Evolutionary conservation across 2,113 vertebrate species (phyloP), one percentile per base, ranked within the genome.

Genomic region (Xiphorhynchus elegans): DNA sequence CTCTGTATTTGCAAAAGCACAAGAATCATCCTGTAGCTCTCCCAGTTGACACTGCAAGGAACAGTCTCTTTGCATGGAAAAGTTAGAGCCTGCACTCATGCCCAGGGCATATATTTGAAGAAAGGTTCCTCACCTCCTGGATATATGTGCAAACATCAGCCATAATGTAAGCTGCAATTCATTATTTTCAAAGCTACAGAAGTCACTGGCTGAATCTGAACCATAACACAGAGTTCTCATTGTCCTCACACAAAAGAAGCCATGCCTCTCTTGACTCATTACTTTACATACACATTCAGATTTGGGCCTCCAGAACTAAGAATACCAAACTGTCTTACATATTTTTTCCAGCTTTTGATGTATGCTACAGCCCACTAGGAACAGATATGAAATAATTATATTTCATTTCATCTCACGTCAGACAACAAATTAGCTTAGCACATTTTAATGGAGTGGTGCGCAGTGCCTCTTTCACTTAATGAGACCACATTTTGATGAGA

Each of bases 401-500:
- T 95, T 96, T 96, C 86, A 91, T 96, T 97, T 96, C 53, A 84
- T 90, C 84, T 97, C 87, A 69, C 9, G 12, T 96, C 96, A 96
- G 94, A 96, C 82, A 95, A 95, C 96, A 96, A 89, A 94, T 97
- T 96, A 97, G 93, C 74, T 96, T 91, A 97, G 83, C 93, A 93
- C 59, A 90, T 96, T 96, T 97, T 96, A 97, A 97, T 97, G 94
- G 93, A 95, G 90, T 98, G 92, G 77, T 72, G 78, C 91, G 80
- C 90, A 90, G 69, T 91, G 89, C 87, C 90, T 97, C 76, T 97
- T 97, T 92, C 91, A 90, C 96, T 97, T 98, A 98, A 98, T 97
- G 97, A 98, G 95, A 96, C 94, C 77, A 96, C 95, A 95, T 96
- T 97, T 94, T 97, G 95, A 97, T 91, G 95, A 98, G 93, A 97